Percentiles rank a stretch among this genome's conserved stretches.
These are phyloP conservation scores for Pituophis catenifer DNA, from an alignment of 2,113 vertebrate genomes.

Conservation along the genomic window DNA sequence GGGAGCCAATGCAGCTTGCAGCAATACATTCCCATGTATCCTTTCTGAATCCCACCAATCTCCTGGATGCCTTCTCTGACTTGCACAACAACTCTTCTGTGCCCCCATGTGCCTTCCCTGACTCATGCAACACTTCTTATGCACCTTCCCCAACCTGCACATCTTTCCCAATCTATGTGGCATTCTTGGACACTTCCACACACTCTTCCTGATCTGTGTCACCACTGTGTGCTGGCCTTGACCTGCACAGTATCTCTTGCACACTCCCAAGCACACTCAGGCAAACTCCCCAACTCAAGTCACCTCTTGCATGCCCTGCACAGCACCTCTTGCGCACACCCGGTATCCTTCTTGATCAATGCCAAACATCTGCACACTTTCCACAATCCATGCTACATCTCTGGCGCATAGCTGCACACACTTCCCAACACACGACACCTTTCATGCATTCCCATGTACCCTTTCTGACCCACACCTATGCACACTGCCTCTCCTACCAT, in stretches of 20 bases:
- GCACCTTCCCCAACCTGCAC: background rate
- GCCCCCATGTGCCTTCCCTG: background rate
- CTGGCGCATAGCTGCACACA: background rate
- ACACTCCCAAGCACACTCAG: background rate
- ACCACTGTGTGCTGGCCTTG: background rate
- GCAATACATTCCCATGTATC: background rate
- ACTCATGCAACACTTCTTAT: background rate
- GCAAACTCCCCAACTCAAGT: background rate
- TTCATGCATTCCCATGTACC: background rate
- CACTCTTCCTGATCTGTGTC: background rate
- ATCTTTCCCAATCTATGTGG: background rate
- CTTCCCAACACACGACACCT: background rate
- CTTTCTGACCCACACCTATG: background rate
- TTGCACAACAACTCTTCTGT: background rate
- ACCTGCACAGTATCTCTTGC: background rate
- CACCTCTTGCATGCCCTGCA: background rate
- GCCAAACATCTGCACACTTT: background rate
- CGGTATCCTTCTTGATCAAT: background rate
- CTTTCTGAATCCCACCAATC: background rate
- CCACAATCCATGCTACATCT: background rate
- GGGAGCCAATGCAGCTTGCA: no score
- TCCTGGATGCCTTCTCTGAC: background rate
- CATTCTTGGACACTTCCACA: background rate
- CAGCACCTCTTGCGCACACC: background rate
- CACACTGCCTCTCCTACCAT: background rate